A percentile compares a stretch with the other conserved stretches of the same genome.
These are phyloP conservation scores for Brachionus koreanus DNA, from an alignment of 1,140 invertebrate genomes.

Conservation along the genomic window DNA sequence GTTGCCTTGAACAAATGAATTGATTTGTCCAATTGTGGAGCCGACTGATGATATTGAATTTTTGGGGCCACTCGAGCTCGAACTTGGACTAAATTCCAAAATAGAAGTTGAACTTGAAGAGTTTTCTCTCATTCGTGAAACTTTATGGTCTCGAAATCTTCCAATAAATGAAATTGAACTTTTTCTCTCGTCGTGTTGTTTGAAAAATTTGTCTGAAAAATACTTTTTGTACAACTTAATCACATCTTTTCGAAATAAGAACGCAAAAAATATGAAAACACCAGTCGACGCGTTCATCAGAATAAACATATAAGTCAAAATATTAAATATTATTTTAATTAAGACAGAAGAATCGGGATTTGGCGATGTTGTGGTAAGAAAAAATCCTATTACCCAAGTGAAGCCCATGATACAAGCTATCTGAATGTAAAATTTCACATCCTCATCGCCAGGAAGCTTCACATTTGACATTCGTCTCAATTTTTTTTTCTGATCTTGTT, in stretches of 20 bases:
- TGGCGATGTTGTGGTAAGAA: conserved; percentile 32
- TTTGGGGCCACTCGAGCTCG: neutral
- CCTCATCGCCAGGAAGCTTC: conserved; percentile 49
- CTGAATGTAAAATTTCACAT: conserved; percentile 63
- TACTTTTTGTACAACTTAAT: conserved; percentile 22
- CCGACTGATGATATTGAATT: neutral
- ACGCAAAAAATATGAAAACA: conserved; percentile 51
- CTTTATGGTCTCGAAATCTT: neutral
- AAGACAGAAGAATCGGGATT: neutral
- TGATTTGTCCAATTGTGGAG: neutral
- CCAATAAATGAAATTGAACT: neutral
- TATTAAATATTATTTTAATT: neutral
- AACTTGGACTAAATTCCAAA: conserved; percentile 15
- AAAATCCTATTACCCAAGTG: conserved; percentile 58
- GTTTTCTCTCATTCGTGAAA: conserved; percentile 10
- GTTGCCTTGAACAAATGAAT: neutral
- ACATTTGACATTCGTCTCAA: neutral
- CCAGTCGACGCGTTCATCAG: conserved; percentile 55
- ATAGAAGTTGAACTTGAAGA: conserved; percentile 19
- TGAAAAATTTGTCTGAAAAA: neutral
- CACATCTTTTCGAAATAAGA: conserved; percentile 22
- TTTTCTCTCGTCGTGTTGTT: neutral
- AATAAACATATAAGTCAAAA: conserved; percentile 52
- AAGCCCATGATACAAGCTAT: conserved; percentile 61
- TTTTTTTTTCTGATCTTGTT: conserved; percentile 46